Conservation (phyloP, 2,888 invertebrate species). For the Miltochrista miniata region DNA sequence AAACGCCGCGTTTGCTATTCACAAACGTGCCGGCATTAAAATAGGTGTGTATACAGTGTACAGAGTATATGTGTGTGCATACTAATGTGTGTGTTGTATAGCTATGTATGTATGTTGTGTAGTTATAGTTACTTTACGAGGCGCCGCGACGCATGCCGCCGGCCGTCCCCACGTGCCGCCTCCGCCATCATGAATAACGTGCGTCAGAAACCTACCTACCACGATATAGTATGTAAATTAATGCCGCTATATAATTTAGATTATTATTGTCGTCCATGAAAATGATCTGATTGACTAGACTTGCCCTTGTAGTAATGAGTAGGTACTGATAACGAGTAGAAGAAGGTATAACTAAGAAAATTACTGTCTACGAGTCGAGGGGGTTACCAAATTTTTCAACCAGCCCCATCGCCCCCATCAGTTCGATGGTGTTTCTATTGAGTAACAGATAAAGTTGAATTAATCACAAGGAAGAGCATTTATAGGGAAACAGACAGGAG, state of each 20-base stretch:
- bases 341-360: not conserved
- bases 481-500: too few species aligned
- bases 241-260: not conserved
- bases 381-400: too few species aligned
- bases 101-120: conserved; percentile 1
- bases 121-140: conserved; percentile 20
- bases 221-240: not conserved
- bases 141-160: conserved; percentile 29
- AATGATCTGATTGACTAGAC: conserved; percentile 1
- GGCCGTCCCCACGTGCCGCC: conserved; percentile 29
- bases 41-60: conserved; percentile 12
- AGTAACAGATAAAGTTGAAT: too few species aligned
- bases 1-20: conserved; percentile 28
- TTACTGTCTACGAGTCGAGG: too few species aligned
- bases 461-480: too few species aligned
- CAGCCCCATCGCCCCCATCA: too few species aligned
- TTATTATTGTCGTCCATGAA: conserved; percentile 4
- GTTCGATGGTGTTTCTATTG: too few species aligned
- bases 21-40: conserved; percentile 16
- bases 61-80: conserved; percentile 6
- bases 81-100: not conserved
- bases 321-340: too few species aligned
- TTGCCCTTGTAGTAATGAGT: not conserved
- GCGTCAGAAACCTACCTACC: conserved; percentile 4
- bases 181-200: conserved; percentile 7